Evolutionary conservation across 2,888 invertebrate species (phyloP).

Genomic region (Lucinisca nassula): DNA sequence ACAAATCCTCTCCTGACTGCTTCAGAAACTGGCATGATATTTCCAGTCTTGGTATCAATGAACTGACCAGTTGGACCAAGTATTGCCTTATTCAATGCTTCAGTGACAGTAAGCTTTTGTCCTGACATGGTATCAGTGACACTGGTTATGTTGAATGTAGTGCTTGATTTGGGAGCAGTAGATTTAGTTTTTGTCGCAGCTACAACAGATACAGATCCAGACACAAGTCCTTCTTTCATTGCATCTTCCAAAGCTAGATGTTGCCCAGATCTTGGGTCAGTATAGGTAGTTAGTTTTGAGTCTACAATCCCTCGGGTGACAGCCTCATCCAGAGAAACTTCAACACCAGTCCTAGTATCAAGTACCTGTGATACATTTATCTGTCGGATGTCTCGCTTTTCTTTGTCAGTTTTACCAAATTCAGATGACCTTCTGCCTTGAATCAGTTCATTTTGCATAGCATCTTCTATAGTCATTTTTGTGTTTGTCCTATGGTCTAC

Average conservation of each 20-base stretch:
- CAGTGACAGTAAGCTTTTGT: constrained; percentile 93
- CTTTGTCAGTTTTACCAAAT: constrained; percentile 57
- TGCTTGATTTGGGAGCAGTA: constrained; percentile 74
- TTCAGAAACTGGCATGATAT: constrained; percentile 94
- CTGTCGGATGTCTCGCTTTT: constrained; percentile 75
- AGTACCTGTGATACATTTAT: constrained; percentile 89
- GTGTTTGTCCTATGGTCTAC: constrained; percentile 93
- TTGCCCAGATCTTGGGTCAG: constrained; percentile 93
- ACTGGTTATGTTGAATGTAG: constrained; percentile 78
- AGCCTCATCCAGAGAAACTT: constrained; percentile 95
- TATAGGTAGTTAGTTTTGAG: constrained; percentile 94
- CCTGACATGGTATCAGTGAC: constrained; percentile 94
- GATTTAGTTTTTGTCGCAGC: constrained; percentile 76
- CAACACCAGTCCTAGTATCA: constrained; percentile 93
- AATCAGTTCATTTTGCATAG: constrained; percentile 87
- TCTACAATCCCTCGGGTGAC: constrained; percentile 93
- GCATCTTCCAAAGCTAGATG: constrained; percentile 94
- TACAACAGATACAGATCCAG: constrained; percentile 93
- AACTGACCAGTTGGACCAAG: constrained; percentile 92
- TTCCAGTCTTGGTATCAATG: constrained; percentile 93
- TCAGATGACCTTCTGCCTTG: constrained; percentile 67
- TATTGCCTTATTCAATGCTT: constrained; percentile 95
- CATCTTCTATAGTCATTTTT: constrained; percentile 93
- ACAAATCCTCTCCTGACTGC: constrained; percentile 97
- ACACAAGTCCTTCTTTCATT: constrained; percentile 92